Percentiles rank a stretch among this genome's conserved stretches.
phyloP scores from a whole-genome alignment of 2,113 vertebrate genomes.

The Protobothrops mucrosquamatus region DNA sequence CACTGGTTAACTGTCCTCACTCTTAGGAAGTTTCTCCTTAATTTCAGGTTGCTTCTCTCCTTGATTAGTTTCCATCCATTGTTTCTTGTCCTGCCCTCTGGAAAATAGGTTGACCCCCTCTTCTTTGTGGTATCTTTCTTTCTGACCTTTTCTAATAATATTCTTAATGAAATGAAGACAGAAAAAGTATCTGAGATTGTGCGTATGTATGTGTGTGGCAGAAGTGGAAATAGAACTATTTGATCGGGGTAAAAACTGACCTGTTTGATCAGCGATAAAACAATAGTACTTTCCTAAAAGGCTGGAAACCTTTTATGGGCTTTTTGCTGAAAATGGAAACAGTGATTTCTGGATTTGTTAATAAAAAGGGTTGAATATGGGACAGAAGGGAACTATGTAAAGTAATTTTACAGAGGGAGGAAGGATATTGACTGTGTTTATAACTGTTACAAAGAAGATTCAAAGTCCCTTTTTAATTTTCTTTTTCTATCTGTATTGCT shows the following conservation, averaged over 20 bases:
- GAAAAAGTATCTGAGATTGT: not conserved
- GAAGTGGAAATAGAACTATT: not conserved
- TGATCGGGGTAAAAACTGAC: too few relatives aligned
- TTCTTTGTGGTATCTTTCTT: not conserved
- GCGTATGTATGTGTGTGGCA: not conserved
- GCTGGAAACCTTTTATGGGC: too few relatives aligned
- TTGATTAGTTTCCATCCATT: too few relatives aligned
- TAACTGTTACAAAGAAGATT: not conserved
- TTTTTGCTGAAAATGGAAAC: too few relatives aligned
- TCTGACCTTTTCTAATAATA: not conserved
- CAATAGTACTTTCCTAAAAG: too few relatives aligned
- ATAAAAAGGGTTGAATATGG: not conserved
- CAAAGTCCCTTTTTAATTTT: not conserved
- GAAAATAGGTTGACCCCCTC: too few relatives aligned
- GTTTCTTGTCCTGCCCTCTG: too few relatives aligned
- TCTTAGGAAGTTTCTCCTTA: too few relatives aligned
- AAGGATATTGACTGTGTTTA: not conserved
- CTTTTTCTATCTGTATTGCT: not conserved
- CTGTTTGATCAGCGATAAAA: too few relatives aligned
- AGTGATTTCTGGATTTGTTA: not conserved
- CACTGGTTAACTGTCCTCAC: too few relatives aligned
- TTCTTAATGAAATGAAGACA: not conserved
- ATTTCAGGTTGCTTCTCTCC: too few relatives aligned
- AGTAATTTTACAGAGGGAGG: not conserved
- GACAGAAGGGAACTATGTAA: not conserved